Conservation (phyloP, 2,797 vertebrate species). For the Naso thynnoides region DNA sequence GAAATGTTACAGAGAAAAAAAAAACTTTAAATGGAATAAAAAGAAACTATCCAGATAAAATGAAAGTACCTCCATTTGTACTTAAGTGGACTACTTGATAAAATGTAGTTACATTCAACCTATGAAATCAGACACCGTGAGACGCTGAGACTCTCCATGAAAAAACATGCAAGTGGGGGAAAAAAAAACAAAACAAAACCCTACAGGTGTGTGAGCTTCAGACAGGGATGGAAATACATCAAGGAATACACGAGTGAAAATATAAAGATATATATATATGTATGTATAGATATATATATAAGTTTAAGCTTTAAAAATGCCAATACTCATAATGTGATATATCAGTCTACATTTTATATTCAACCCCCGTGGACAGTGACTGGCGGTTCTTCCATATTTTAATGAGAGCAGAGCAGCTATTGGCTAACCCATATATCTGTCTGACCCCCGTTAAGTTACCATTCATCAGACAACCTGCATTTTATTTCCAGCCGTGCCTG, state of each 20-base stretch:
- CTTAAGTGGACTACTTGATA: neutral
- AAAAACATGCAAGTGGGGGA: too few relatives aligned
- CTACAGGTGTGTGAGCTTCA: conserved; percentile 27
- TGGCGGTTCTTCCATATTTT: conserved; percentile 44
- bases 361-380: conserved; percentile 17
- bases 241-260: conserved; percentile 22
- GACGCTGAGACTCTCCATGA: neutral
- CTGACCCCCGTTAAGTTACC: conserved; percentile 40
- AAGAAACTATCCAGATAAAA: neutral
- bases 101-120: neutral
- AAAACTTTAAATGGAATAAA: too few relatives aligned
- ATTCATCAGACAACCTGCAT: conserved; percentile 40
- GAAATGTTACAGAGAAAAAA: too few relatives aligned
- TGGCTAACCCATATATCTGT: conserved; percentile 40
- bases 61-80: neutral
- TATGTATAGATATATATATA: too few relatives aligned
- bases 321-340: conserved; percentile 33
- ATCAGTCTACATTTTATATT: conserved; percentile 39
- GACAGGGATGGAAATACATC: conserved; percentile 27
- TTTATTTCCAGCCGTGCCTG: conserved; percentile 39
- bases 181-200: too few relatives aligned
- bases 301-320: conserved; percentile 36
- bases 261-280: too few relatives aligned
- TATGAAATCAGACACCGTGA: neutral
- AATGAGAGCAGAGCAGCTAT: conserved; percentile 46